These are phyloP conservation scores for Drosophila equinoxialis DNA, from an alignment of 1,140 invertebrate species.

Conservation along the genomic window DNA sequence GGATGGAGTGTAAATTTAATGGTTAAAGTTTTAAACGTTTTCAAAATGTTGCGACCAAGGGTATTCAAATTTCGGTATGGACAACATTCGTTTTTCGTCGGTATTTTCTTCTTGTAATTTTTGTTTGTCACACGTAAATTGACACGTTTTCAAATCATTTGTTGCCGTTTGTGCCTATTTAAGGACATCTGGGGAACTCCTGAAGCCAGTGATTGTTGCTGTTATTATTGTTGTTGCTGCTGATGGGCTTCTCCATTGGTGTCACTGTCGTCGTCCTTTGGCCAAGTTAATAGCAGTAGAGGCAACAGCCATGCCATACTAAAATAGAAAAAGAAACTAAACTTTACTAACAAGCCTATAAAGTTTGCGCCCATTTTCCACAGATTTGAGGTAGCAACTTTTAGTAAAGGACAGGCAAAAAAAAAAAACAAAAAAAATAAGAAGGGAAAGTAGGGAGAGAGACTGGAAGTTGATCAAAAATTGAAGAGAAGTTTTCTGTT, in stretches of 20 bases:
- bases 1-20: too few relatives aligned
- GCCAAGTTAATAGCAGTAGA: conserved; percentile 1
- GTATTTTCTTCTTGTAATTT: neutral
- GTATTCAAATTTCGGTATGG: neutral
- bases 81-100: conserved; percentile 17
- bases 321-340: conserved; percentile 39
- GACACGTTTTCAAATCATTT: conserved; percentile 65
- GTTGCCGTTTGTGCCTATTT: conserved; percentile 22
- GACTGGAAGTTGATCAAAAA: conserved; percentile 55
- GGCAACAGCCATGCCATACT: conserved; percentile 4
- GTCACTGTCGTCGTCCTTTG: neutral
- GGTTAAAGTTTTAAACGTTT: too few relatives aligned
- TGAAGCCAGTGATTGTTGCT: conserved; percentile 10
- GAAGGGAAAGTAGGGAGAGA: neutral
- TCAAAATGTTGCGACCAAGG: too few relatives aligned
- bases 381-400: conserved; percentile 35
- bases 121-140: conserved; percentile 55
- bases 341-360: conserved; percentile 59
- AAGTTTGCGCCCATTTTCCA: conserved; percentile 44
- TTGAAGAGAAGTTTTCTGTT: conserved; percentile 42
- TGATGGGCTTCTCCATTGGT: conserved; percentile 2
- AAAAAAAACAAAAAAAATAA: conserved; percentile 24
- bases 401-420: neutral
- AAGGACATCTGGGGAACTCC: conserved; percentile 4
- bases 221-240: conserved; percentile 18